Evolutionary conservation across 2,888 invertebrate species (phyloP).

Genomic region (Periphyllus acericola): DNA sequence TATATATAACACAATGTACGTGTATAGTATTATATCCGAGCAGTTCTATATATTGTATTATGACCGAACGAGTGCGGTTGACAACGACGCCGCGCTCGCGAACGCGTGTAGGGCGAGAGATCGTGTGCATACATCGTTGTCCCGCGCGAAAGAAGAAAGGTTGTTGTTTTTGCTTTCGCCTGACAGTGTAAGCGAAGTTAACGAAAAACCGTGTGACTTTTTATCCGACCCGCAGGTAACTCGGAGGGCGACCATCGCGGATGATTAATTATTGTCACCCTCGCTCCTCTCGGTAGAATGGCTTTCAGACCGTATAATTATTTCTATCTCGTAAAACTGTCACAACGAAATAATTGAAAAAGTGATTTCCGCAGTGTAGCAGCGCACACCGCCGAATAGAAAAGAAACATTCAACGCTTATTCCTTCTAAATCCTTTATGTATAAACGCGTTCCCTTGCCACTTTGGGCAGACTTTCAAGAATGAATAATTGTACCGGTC

Average conservation of each 20-base stretch:
- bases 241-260: neutral
- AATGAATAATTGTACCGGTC: constrained; percentile 38
- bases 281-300: neutral
- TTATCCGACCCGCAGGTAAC: constrained; percentile 46
- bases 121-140: neutral
- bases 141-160: constrained; percentile 4
- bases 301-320: constrained; percentile 41
- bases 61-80: constrained; percentile 35
- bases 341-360: constrained; percentile 55
- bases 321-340: constrained; percentile 54
- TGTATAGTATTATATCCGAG: neutral
- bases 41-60: neutral
- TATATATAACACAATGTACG: neutral
- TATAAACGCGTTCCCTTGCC: neutral
- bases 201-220: constrained; percentile 48
- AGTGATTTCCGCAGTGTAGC: constrained; percentile 34
- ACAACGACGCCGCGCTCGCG: neutral
- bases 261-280: constrained; percentile 49
- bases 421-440: neutral
- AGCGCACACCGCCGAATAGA: neutral
- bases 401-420: neutral
- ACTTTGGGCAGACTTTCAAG: neutral
- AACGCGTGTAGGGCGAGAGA: neutral
- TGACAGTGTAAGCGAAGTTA: neutral
- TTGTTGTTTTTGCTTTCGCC: constrained; percentile 33